Conservation (phyloP, 2,888 invertebrate species). For the Oxytorus armatus region DNA sequence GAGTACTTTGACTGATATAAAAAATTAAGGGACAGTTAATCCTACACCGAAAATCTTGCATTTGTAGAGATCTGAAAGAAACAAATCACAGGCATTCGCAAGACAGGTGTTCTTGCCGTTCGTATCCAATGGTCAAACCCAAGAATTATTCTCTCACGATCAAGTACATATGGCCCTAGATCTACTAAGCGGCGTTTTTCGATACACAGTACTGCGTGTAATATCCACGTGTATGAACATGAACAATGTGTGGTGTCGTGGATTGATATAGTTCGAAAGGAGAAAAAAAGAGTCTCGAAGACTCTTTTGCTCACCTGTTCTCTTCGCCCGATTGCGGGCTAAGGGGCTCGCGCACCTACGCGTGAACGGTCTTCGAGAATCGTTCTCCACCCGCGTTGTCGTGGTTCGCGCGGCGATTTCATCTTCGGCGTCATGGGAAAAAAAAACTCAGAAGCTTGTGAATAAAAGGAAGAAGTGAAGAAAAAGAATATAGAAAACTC, state of each 20-base stretch:
- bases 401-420: conserved; percentile 34
- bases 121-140: background rate
- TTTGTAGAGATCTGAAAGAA: background rate
- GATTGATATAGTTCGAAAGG: conserved; percentile 17
- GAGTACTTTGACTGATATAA: background rate
- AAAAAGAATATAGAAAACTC: conserved; percentile 33
- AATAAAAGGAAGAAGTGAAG: conserved; percentile 5
- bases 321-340: background rate
- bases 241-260: conserved; percentile 45
- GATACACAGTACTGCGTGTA: background rate
- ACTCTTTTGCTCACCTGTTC: conserved; percentile 58
- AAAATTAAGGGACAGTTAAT: background rate
- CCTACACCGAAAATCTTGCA: background rate
- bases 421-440: conserved; percentile 63
- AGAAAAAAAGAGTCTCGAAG: conserved; percentile 9
- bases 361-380: conserved; percentile 50
- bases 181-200: background rate
- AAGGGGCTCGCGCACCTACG: conserved; percentile 38
- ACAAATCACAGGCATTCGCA: background rate
- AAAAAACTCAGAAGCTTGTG: conserved; percentile 26
- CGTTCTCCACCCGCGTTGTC: background rate
- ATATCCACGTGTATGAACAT: conserved; percentile 33
- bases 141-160: conserved; percentile 54
- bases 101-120: background rate
- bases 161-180: background rate